Base-by-base conservation (phyloP, 2,113 vertebrate species). In the Malurus alboscapulatus region DNA sequence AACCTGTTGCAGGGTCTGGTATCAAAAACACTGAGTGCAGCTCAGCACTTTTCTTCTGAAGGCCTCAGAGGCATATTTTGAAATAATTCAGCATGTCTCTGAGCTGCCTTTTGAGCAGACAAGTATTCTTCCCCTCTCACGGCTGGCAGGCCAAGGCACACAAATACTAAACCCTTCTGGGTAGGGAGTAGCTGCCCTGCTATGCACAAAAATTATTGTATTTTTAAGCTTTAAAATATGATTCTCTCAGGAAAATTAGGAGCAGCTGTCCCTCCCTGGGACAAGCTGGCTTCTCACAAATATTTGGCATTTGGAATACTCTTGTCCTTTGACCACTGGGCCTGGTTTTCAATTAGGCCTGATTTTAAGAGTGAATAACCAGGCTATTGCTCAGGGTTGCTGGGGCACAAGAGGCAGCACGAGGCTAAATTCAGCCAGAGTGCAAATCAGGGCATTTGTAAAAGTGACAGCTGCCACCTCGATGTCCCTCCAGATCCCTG, bases 131-230 rank as follows among this genome's bases (percentile, higher is more conserved):
- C 90, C 80, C 81, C 84, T 93, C 93, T 96, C 83, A 21, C 27
- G 86, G 88, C 72, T 89, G 93, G 88, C 93, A 97, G 81, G 96
- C 75, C 92, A 91, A 96, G 87, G 90, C 81, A 92, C 55, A 90
- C 87, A 95, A 96, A 95, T 88, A 94, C 80, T 95, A 88, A 94
- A 90, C 93, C 92, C 96, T 96, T 96, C 96, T 94, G 96, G 96
- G 93, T 86, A 94, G 93, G 93, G 96, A 95, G 96, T 94, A 94
- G 82, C 91, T 74, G 91, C 85, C 84, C 90, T 90, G 90, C 92
- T 94, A 92, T 94, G 92, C 87, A 96, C 87, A 95, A 93, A 95
- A 96, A 96, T 94, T 91, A 95, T 94, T 96, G 93, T 96, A 95
- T 96, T 96, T 94, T 95, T 94, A 94, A 94, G 94, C 93, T 94